These are phyloP conservation scores for Gonatopus flavifemur DNA, from an alignment of 1,140 invertebrate species.

Conservation along the genomic window DNA sequence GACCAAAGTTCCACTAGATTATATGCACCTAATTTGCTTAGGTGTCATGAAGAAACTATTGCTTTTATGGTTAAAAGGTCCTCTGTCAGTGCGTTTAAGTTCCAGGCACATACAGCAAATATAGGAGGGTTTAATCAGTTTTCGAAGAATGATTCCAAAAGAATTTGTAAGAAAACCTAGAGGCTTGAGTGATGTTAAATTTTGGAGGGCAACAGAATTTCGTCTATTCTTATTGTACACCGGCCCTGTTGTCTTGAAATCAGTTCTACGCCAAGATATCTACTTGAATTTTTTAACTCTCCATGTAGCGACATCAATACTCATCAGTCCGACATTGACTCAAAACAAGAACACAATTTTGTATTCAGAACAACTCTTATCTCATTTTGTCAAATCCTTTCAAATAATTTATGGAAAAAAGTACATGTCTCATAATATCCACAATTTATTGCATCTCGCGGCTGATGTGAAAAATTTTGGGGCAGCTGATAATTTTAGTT, in stretches of 20 bases:
- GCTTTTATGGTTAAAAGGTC: constrained; percentile 27
- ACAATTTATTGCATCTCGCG: too few relatives aligned
- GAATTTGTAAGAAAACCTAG: constrained; percentile 30
- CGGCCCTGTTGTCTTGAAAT: constrained; percentile 40
- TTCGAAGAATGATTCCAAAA: constrained; percentile 16
- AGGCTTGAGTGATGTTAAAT: neutral
- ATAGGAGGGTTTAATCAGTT: constrained; percentile 13
- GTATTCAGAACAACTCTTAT: constrained; percentile 9
- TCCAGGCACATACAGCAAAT: constrained; percentile 7
- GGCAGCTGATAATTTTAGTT: neutral
- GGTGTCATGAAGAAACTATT: too few relatives aligned
- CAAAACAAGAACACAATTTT: neutral
- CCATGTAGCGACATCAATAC: constrained; percentile 9
- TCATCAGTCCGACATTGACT: constrained; percentile 20
- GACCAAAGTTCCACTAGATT: constrained; percentile 43
- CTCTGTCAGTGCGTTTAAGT: neutral
- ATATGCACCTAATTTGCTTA: constrained; percentile 51
- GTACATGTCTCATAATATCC: constrained; percentile 8
- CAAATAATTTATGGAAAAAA: constrained; percentile 5
- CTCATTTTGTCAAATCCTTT: neutral
- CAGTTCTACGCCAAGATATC: neutral
- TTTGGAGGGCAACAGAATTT: constrained; percentile 39
- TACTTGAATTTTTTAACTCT: constrained; percentile 11
- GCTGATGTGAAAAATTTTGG: neutral
- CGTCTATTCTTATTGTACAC: constrained; percentile 49